Conservation (phyloP, 1,140 invertebrate species). For the Drosophila melanica region DNA sequence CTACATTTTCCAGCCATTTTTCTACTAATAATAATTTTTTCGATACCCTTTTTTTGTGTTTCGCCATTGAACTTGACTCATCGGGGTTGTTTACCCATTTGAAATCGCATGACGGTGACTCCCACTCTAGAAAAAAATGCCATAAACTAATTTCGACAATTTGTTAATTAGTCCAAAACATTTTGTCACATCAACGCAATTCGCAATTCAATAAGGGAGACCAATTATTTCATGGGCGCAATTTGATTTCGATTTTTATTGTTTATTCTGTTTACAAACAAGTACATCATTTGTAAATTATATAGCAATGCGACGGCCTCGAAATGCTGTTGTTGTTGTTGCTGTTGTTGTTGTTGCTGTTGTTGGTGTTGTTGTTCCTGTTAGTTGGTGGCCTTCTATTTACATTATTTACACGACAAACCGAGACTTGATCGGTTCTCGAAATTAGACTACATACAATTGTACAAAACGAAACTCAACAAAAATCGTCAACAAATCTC, state of each 20-base stretch:
- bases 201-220: background rate
- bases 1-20: constrained; percentile 17
- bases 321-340: constrained; percentile 36
- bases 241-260: constrained; percentile 68
- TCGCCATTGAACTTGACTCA: constrained; percentile 83
- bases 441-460: constrained; percentile 69
- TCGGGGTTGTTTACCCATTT: constrained; percentile 61
- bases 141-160: constrained; percentile 23
- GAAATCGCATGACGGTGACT: constrained; percentile 34
- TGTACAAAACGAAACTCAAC: constrained; percentile 74
- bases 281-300: constrained; percentile 75
- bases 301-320: constrained; percentile 62
- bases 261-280: constrained; percentile 65
- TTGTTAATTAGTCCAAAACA: constrained; percentile 46
- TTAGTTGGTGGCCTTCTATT: constrained; percentile 64
- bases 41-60: constrained; percentile 39
- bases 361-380: constrained; percentile 24
- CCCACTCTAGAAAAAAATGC: constrained; percentile 9
- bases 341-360: constrained; percentile 22
- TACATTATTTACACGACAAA: constrained; percentile 79
- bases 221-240: constrained; percentile 47
- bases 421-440: constrained; percentile 27
- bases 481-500: constrained; percentile 72
- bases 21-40: constrained; percentile 10
- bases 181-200: constrained; percentile 48